Base-by-base conservation (phyloP, 1,140 invertebrate species). In the Limonius californicus region DNA sequence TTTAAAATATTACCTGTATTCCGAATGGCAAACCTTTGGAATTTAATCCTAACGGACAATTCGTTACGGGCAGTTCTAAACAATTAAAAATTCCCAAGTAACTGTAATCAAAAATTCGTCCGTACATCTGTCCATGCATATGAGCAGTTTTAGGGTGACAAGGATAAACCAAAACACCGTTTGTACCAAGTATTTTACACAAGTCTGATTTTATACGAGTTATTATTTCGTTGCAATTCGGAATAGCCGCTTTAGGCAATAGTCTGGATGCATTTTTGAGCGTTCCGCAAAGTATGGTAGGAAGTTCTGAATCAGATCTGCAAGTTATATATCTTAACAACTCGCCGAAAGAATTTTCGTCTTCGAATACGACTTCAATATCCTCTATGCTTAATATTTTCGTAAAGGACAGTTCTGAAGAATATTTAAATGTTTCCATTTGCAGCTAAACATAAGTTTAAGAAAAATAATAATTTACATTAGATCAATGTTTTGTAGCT, bases 81-180 rank as follows among this genome's bases (percentile, higher is more conserved):
- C 92, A 87, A 79, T 98, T 98, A 61, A 98, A 91, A 63, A 97
- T 87, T 1, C 86, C 90, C 3, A 93, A 95, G 72, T 97, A 98
- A 6, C 85, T 82, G 76, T 95, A 96, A 76, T 98, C 97, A 67
- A 92, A 89, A 2, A 91, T 85, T 61, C 89, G 86, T 16, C 92
- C 77, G 18, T 97, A 74, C 9, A 94, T 89, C 71, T 95, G 88
- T 66, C 91, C 87, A 77, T 97, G 95, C 70, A 93, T 90, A 0
- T 89, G 91, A 0, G 94, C 94, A 54, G 90, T 81, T 14, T 87
- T 89, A 6, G 95, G 94, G 82, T 95, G 92, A 0, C 91, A 89
- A 2, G 95, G 95, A 74, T 92, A 97, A 12, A 98, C 78, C 50
- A 98, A 85, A 2, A 98, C 85, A 0, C 91, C 92, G 76, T 95